These are phyloP conservation scores for Cephus pulcher DNA, from an alignment of 2,888 invertebrate species.

Conservation along the genomic window DNA sequence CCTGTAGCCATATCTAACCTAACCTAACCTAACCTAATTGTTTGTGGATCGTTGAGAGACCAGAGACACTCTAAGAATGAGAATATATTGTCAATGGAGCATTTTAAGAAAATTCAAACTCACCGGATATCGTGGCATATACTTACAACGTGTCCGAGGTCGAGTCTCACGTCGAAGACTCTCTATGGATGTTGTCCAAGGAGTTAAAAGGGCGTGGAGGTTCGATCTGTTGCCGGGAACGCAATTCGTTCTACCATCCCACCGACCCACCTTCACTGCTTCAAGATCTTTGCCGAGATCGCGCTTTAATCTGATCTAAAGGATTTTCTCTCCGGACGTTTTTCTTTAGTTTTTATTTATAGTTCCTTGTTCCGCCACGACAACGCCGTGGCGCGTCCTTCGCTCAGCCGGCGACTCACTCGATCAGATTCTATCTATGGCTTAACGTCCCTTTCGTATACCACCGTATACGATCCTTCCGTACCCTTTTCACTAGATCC, in stretches of 20 bases:
- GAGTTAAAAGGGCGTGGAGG: constrained; percentile 18
- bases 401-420: constrained; percentile 7
- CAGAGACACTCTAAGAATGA: background rate
- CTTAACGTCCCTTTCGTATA: background rate
- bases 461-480: constrained; percentile 3
- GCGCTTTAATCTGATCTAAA: constrained; percentile 38
- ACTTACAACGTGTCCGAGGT: background rate
- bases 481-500: constrained; percentile 17
- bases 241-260: constrained; percentile 32
- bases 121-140: background rate
- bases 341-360: background rate
- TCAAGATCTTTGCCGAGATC: constrained; percentile 30
- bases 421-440: constrained; percentile 27
- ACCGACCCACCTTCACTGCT: constrained; percentile 12
- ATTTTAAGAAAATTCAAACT: background rate
- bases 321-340: constrained; percentile 21
- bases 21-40: background rate
- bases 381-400: background rate
- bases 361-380: background rate
- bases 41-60: background rate
- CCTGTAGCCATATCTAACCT: background rate
- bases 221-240: constrained; percentile 23
- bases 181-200: constrained; percentile 16
- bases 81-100: background rate
- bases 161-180: background rate